Percentiles rank a stretch among this genome's conserved stretches.
Evolutionary conservation across 2,888 invertebrate species (phyloP).

Genomic region (Aethes cnicana): DNA sequence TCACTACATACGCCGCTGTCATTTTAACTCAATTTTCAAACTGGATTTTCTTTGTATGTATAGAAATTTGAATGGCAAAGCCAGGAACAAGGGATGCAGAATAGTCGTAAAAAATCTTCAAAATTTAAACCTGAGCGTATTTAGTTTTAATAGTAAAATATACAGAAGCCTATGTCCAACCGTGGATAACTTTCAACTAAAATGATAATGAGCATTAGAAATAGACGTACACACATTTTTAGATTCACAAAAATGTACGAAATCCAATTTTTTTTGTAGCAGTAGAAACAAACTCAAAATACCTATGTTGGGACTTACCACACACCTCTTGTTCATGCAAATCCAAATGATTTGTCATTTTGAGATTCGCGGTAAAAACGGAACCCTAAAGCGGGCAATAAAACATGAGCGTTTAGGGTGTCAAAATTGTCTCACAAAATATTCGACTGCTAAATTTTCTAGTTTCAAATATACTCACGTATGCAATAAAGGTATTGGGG

Average conservation of each 20-base stretch:
- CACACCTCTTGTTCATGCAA: neutral
- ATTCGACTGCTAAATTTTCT: conserved; percentile 57
- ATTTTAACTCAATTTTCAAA: conserved; percentile 82
- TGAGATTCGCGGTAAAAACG: conserved; percentile 7
- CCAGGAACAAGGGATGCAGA: too few relatives aligned
- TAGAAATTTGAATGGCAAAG: conserved; percentile 55
- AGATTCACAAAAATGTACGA: too few relatives aligned
- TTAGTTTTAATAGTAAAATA: too few relatives aligned
- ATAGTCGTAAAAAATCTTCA: too few relatives aligned
- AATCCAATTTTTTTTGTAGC: too few relatives aligned
- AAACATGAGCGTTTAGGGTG: conserved; percentile 71
- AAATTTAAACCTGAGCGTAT: too few relatives aligned
- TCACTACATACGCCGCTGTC: conserved; percentile 80
- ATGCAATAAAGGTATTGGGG: conserved; percentile 66
- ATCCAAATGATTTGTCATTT: neutral
- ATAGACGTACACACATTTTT: too few relatives aligned
- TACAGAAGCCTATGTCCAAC: too few relatives aligned
- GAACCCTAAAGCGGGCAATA: conserved; percentile 46
- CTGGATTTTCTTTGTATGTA: conserved; percentile 55
- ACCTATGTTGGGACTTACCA: neutral
- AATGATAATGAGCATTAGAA: too few relatives aligned
- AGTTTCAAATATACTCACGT: conserved; percentile 67
- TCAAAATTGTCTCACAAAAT: conserved; percentile 64
- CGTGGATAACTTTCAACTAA: too few relatives aligned
- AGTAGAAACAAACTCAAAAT: neutral